Conservation (phyloP, 1,140 invertebrate genomes). For the Dinothrombium tinctorium region DNA sequence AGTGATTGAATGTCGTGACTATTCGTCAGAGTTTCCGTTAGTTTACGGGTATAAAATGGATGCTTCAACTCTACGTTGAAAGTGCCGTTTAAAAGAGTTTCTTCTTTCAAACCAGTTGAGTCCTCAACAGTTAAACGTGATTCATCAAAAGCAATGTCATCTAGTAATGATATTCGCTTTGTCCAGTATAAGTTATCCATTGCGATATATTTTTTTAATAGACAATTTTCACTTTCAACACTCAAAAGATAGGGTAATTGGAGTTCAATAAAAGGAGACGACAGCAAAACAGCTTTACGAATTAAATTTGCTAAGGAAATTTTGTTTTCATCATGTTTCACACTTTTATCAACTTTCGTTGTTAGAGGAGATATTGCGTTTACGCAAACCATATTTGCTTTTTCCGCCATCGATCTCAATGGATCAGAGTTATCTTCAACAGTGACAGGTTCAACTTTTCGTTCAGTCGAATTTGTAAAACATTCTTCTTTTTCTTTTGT, state of each 20-base stretch:
- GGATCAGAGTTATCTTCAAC: slow-evolving; percentile 12
- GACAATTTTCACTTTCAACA: not conserved
- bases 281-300: not conserved
- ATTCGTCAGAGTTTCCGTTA: not conserved
- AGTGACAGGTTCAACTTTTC: not conserved
- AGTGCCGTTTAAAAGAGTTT: not conserved
- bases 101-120: not conserved
- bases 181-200: not conserved
- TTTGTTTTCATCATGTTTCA: not conserved
- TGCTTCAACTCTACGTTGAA: slow-evolving; percentile 23
- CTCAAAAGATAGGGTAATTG: not conserved
- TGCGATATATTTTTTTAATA: slow-evolving; percentile 1
- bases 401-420: not conserved
- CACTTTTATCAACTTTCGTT: not conserved
- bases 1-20: slow-evolving; percentile 34
- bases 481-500: not conserved
- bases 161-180: not conserved
- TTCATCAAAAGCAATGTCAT: not conserved
- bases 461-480: not conserved
- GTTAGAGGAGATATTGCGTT: not conserved
- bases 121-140: not conserved
- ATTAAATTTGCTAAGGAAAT: not conserved
- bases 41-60: slow-evolving; percentile 28
- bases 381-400: slow-evolving; percentile 1
- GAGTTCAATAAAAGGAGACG: not conserved